Evolutionary conservation across 1,140 invertebrate species (phyloP).

Genomic region (Camponotus vicinus): DNA sequence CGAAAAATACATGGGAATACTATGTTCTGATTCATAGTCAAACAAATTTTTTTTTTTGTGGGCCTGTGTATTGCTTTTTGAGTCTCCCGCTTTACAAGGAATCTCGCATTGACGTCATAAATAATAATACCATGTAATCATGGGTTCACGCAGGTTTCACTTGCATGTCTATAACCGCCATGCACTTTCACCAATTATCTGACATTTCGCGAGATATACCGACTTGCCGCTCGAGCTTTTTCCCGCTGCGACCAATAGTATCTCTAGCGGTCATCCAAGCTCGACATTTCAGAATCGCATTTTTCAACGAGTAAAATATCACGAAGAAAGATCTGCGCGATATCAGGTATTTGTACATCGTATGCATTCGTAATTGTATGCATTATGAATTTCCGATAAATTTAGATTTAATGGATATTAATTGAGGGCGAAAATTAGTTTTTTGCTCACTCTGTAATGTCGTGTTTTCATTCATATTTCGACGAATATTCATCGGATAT

Average conservation of each 20-base stretch:
- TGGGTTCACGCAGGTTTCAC: constrained; percentile 23
- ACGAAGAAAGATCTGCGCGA: neutral
- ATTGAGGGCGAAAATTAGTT: neutral
- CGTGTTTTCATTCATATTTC: neutral
- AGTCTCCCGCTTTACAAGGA: constrained; percentile 74
- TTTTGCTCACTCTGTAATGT: neutral
- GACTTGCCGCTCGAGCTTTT: constrained; percentile 43
- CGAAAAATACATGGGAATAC: too few relatives aligned
- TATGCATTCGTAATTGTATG: neutral
- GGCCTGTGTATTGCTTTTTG: constrained; percentile 77
- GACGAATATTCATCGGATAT: neutral
- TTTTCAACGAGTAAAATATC: neutral
- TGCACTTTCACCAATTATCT: constrained; percentile 73
- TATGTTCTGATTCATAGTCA: too few relatives aligned
- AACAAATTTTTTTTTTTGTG: too few relatives aligned
- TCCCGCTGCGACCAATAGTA: neutral
- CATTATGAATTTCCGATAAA: constrained; percentile 18
- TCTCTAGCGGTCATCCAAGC: neutral
- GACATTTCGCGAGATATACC: constrained; percentile 49
- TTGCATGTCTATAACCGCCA: neutral
- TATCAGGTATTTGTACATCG: constrained; percentile 22
- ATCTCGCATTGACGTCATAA: constrained; percentile 76
- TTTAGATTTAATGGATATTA: constrained; percentile 27
- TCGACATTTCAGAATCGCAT: constrained; percentile 6
- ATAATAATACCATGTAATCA: constrained; percentile 73